A percentile compares a stretch with the other conserved stretches of the same genome.
These are phyloP conservation scores for Lutjanus campechanus DNA, from an alignment of 2,797 vertebrate genomes.

Conservation along the genomic window DNA sequence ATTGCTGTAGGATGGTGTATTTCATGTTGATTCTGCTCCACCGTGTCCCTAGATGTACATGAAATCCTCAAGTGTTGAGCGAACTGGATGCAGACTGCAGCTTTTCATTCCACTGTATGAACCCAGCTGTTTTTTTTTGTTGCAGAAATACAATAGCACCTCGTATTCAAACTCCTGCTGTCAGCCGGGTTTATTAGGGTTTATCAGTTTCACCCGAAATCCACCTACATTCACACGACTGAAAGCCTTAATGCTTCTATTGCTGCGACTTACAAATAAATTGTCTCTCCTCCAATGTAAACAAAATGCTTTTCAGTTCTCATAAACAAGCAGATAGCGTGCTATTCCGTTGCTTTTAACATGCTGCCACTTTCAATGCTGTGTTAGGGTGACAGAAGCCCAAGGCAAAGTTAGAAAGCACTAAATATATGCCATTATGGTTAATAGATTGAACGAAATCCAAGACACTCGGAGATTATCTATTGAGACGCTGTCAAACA, in stretches of 20 bases:
- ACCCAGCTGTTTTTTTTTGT: constrained; percentile 38
- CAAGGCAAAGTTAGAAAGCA: constrained; percentile 85
- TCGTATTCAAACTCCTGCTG: constrained; percentile 44
- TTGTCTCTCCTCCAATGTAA: constrained; percentile 74
- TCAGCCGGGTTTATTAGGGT: constrained; percentile 60
- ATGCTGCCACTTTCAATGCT: constrained; percentile 78
- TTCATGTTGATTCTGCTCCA: constrained; percentile 28
- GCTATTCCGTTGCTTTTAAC: constrained; percentile 73
- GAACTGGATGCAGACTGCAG: constrained; percentile 9
- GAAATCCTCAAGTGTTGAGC: constrained; percentile 47
- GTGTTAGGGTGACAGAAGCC: constrained; percentile 82
- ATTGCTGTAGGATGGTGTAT: constrained; percentile 16
- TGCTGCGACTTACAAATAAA: constrained; percentile 65
- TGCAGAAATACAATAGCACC: constrained; percentile 20
- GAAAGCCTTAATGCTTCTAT: constrained; percentile 57
- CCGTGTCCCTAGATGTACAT: constrained; percentile 35
- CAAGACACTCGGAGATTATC: constrained; percentile 84
- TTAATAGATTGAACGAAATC: constrained; percentile 85
- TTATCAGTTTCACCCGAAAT: constrained; percentile 57
- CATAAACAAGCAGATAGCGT: constrained; percentile 68
- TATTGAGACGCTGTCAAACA: constrained; percentile 82
- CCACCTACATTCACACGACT: constrained; percentile 42
- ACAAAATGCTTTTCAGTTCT: constrained; percentile 82
- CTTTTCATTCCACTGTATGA: constrained; percentile 8
- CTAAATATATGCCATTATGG: constrained; percentile 84